These are phyloP conservation scores for Phyllotis vaccarum DNA, from an alignment of 2,797 vertebrate species.

Conservation along the genomic window DNA sequence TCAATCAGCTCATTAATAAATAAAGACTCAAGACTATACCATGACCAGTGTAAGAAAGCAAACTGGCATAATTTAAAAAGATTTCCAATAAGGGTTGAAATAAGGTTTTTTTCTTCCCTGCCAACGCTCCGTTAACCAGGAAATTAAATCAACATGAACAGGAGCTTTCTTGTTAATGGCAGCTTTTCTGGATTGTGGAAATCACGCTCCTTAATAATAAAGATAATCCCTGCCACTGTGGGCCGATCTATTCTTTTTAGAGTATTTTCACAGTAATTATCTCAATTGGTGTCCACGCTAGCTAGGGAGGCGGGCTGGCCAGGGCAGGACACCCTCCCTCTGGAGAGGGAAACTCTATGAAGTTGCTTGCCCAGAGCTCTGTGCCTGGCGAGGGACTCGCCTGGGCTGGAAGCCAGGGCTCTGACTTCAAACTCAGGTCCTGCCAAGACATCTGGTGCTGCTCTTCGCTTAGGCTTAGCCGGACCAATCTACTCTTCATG, in stretches of 20 bases:
- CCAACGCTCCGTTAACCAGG: slow-evolving; percentile 80
- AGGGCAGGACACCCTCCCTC: not conserved
- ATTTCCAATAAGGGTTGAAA: slow-evolving; percentile 75
- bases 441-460: slow-evolving; percentile 40
- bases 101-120: not conserved
- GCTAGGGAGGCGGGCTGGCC: not conserved
- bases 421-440: not conserved
- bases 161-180: slow-evolving; percentile 47
- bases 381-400: not conserved
- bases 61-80: slow-evolving; percentile 66
- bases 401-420: slow-evolving; percentile 2
- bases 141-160: slow-evolving; percentile 75
- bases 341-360: not conserved
- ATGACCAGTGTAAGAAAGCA: not conserved
- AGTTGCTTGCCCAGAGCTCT: not conserved
- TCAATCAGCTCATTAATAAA: slow-evolving; percentile 43
- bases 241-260: not conserved
- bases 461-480: not conserved
- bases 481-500: not conserved
- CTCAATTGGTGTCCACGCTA: not conserved
- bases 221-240: slow-evolving; percentile 57
- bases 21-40: slow-evolving; percentile 46
- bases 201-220: slow-evolving; percentile 67
- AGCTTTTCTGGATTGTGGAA: slow-evolving; percentile 70
- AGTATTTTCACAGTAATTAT: slow-evolving; percentile 31